Percentiles rank a stretch among this genome's conserved stretches.
Evolutionary conservation across 1,140 invertebrate species (phyloP).

Genomic region (Gonatopus flavifemur): DNA sequence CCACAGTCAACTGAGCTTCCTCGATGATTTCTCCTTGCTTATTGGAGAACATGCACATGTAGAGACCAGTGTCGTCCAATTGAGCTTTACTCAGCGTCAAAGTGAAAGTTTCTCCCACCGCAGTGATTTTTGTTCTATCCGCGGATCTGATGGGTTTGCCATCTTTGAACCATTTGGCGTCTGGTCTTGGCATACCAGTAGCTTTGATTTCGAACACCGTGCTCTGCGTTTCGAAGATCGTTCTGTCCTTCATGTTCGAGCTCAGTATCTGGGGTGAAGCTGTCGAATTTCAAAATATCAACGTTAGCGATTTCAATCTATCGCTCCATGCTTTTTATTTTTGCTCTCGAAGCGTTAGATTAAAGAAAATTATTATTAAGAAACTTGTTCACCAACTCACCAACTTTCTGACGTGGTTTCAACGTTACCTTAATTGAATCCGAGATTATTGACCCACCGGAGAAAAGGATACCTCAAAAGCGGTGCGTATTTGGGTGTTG

Average conservation of each 20-base stretch:
- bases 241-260: constrained; percentile 71
- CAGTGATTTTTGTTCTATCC: constrained; percentile 65
- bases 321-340: not conserved
- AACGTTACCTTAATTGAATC: too few species aligned
- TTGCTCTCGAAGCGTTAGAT: not conserved
- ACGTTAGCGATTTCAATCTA: too few species aligned
- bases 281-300: too few species aligned
- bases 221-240: constrained; percentile 75
- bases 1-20: constrained; percentile 70
- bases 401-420: too few species aligned
- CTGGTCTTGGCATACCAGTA: constrained; percentile 72
- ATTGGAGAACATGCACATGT: constrained; percentile 75
- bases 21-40: constrained; percentile 72
- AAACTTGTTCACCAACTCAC: not conserved
- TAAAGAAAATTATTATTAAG: not conserved
- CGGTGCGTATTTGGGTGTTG: too few species aligned
- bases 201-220: constrained; percentile 72
- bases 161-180: constrained; percentile 77
- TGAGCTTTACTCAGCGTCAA: constrained; percentile 70
- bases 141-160: constrained; percentile 66
- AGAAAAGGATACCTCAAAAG: too few species aligned
- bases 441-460: too few species aligned
- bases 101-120: constrained; percentile 73
- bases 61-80: constrained; percentile 74
- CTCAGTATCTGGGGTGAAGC: constrained; percentile 74